These are phyloP conservation scores for Drosophila barbarae DNA, from an alignment of 2,888 invertebrate species.

Conservation along the genomic window DNA sequence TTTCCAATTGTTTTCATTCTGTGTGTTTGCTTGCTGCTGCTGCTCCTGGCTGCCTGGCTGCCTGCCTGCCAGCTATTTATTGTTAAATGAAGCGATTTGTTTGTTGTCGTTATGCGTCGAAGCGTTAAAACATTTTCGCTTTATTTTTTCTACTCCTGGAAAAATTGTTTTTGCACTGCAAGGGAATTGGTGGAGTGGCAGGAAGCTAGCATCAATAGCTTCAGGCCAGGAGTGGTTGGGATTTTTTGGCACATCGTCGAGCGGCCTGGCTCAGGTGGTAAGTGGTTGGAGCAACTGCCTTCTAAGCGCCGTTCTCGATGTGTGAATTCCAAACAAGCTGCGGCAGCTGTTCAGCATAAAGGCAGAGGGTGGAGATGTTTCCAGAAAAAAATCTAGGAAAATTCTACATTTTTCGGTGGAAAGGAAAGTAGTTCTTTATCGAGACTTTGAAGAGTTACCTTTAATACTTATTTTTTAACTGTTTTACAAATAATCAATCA, in stretches of 20 bases:
- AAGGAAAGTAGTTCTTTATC: no score
- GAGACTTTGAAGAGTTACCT: no score
- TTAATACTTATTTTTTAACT: no score
- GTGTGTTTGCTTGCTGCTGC: conserved; percentile 38
- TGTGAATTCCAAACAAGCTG: conserved; percentile 66
- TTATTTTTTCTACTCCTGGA: conserved; percentile 66
- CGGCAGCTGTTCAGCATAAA: conserved; percentile 55
- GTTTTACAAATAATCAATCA: neutral
- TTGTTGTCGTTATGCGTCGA: conserved; percentile 75
- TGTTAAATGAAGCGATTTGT: conserved; percentile 78
- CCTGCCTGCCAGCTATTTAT: conserved; percentile 74
- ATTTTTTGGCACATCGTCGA: conserved; percentile 46
- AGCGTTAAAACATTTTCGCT: conserved; percentile 77
- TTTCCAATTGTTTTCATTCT: conserved; percentile 56
- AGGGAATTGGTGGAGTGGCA: neutral
- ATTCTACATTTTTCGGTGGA: neutral
- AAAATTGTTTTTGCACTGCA: conserved; percentile 57
- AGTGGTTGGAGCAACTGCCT: conserved; percentile 31
- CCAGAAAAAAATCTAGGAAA: neutral
- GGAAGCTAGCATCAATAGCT: conserved; percentile 22
- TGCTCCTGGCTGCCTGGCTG: neutral
- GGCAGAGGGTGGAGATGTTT: neutral
- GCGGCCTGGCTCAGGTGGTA: conserved; percentile 26
- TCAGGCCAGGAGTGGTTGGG: conserved; percentile 51
- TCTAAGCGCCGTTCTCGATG: conserved; percentile 45